A percentile compares a stretch with the other conserved stretches of the same genome.
Evolutionary conservation across 23 tunicate species (phyloP).

Genomic region (Ciona savignyi): DNA sequence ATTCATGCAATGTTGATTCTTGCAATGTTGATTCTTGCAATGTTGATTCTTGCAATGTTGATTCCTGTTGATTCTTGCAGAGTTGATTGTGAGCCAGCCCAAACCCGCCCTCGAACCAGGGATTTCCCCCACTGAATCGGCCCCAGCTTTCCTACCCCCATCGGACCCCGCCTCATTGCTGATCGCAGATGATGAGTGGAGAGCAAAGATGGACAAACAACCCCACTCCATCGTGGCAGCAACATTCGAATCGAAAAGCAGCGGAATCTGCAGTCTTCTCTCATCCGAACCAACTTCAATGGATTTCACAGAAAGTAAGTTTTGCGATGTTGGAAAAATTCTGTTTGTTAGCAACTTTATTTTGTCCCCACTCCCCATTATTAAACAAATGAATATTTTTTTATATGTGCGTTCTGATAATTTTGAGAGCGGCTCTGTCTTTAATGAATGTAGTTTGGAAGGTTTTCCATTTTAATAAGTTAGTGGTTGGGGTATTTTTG

Average conservation of each 20-base stretch:
- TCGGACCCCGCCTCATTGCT: not conserved
- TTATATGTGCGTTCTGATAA: too few relatives aligned
- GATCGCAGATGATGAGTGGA: not conserved
- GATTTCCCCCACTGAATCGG: not conserved
- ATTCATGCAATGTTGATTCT: too few relatives aligned
- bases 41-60: too few relatives aligned
- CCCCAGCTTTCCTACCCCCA: not conserved
- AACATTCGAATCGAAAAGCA: not conserved
- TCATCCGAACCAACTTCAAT: constrained; percentile 47
- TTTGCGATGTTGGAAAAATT: too few relatives aligned
- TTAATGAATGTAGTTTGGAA: too few relatives aligned
- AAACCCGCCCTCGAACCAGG: not conserved
- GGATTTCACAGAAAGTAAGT: constrained; percentile 71
- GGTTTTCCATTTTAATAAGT: not conserved
- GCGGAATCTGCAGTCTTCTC: constrained; percentile 39
- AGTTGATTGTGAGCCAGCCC: not conserved
- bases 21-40: too few relatives aligned
- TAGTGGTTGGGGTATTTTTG: too few relatives aligned
- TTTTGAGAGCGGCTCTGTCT: too few relatives aligned
- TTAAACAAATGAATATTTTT: too few relatives aligned
- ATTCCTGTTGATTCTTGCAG: too few relatives aligned
- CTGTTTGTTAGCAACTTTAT: too few relatives aligned
- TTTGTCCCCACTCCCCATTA: too few relatives aligned
- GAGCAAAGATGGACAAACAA: not conserved
- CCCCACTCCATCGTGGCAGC: not conserved